Base-by-base conservation (phyloP, 1,140 invertebrate genomes). In the Camponotus vicinus region DNA sequence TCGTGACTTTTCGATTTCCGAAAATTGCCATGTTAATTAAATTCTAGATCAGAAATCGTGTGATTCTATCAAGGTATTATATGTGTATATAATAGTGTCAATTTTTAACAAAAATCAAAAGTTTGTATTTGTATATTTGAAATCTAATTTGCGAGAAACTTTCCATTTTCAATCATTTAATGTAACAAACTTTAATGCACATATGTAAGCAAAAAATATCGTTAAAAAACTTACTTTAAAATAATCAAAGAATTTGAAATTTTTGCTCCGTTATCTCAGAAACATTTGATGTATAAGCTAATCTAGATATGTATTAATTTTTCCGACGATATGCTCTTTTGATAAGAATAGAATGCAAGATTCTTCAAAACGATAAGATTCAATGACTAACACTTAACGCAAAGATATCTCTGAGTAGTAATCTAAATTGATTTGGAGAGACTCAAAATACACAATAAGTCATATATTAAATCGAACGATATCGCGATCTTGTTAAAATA, bases 351-450 rank as follows among this genome's bases (percentile, higher is more conserved):
- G 13, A 3, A 77, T 34, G 18, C 5, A 52, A 55, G 15, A 37
- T 79, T 27, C 27, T 27, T 27, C 40, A 34, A 57, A 42, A n/a
- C n/a, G 42, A 52, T 79, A 69, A 69, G 13, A 69, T 15, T 66
- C 40, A 64, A 27, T 52, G 3, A 52, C 49, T 45, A 77, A 78
- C 32, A 7, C 13, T 55, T 55, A 15, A 45, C 34, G 21, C 34
- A 52, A 34, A 8, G 15, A 40, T 63, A 40, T 66, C 42, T 5
- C 37, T 45, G 6, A 49, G 40, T 66, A 49, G 21, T 66, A 67
- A 52, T 79, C 13, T 79, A 37, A 67, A 69, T 79, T 49, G 37
- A 61, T 32, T 34, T 11, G 7, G 27, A 18, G 49, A 45, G 42
- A 27, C 27, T 42, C 15, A 49, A 59, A 42, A 13, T 32, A 15